Evolutionary conservation across 2,113 vertebrate species (phyloP).

Genomic region (Cololabis saira): DNA sequence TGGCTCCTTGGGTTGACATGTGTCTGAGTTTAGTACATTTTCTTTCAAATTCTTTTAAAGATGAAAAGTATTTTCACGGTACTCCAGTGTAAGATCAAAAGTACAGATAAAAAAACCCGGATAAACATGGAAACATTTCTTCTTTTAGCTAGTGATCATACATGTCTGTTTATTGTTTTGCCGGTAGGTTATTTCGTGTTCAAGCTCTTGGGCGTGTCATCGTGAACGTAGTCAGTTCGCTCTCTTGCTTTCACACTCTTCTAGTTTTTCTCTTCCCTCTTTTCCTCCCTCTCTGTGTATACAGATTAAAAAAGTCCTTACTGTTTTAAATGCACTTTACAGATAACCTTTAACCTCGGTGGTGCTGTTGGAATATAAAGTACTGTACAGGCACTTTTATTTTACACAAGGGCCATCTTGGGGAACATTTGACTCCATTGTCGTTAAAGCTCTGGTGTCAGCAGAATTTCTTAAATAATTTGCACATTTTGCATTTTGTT

Average conservation of each 20-base stretch:
- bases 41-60: too few relatives aligned
- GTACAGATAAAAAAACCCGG: constrained; percentile 5
- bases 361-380: neutral
- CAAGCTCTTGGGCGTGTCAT: too few relatives aligned
- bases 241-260: constrained; percentile 15
- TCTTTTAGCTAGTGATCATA: too few relatives aligned
- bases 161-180: too few relatives aligned
- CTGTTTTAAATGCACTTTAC: constrained; percentile 13
- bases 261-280: neutral
- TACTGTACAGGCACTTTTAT: neutral
- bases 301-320: neutral
- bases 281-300: neutral
- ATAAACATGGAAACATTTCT: constrained; percentile 26
- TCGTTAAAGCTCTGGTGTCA: neutral
- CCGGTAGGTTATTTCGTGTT: too few relatives aligned
- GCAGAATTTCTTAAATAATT: neutral
- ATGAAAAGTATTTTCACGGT: too few relatives aligned
- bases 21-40: too few relatives aligned
- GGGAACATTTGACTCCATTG: neutral
- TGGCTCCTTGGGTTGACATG: too few relatives aligned
- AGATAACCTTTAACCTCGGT: neutral
- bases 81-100: too few relatives aligned
- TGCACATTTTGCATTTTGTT: too few relatives aligned
- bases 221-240: constrained; percentile 25
- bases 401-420: neutral